Percentiles rank a stretch among this genome's conserved stretches.
Evolutionary conservation across 2,888 invertebrate genomes (phyloP).

Genomic region (Epicampocera succincta): DNA sequence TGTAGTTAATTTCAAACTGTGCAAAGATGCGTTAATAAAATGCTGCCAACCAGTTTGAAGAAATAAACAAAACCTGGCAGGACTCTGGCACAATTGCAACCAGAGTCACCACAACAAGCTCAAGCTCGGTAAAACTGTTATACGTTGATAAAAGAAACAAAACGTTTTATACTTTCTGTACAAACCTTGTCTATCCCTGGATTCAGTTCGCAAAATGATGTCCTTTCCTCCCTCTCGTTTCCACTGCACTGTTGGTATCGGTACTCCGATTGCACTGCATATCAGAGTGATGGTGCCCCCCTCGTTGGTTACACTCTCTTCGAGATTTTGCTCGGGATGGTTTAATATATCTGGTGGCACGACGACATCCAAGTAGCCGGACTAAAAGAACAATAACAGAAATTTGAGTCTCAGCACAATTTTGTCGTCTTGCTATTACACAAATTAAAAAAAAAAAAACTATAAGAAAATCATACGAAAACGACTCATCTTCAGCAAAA

Average conservation of each 20-base stretch:
- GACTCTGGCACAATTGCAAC: too few species aligned
- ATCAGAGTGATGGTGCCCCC: conserved; percentile 89
- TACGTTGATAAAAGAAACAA: too few species aligned
- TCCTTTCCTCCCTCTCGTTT: conserved; percentile 89
- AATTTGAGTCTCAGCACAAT: background rate
- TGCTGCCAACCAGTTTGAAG: too few species aligned
- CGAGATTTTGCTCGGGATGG: conserved; percentile 81
- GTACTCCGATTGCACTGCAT: conserved; percentile 91
- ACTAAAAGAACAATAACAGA: conserved; percentile 83
- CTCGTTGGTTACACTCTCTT: conserved; percentile 90
- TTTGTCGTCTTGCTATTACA: background rate
- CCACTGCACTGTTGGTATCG: conserved; percentile 89
- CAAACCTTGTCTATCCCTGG: conserved; percentile 88
- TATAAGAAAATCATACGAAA: too few species aligned
- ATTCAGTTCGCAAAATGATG: conserved; percentile 89
- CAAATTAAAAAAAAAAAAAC: too few species aligned
- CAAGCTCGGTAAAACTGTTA: too few species aligned
- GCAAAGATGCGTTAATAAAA: too few species aligned
- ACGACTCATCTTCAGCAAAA: too few species aligned
- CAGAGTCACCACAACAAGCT: too few species aligned
- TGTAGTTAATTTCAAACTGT: too few species aligned
- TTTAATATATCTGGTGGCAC: conserved; percentile 94
- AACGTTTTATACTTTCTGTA: conserved; percentile 70
- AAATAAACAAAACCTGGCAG: too few species aligned
- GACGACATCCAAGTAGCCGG: conserved; percentile 92